Evolutionary conservation across 1,140 invertebrate genomes (phyloP).

Genomic region (Drosophila auraria): DNA sequence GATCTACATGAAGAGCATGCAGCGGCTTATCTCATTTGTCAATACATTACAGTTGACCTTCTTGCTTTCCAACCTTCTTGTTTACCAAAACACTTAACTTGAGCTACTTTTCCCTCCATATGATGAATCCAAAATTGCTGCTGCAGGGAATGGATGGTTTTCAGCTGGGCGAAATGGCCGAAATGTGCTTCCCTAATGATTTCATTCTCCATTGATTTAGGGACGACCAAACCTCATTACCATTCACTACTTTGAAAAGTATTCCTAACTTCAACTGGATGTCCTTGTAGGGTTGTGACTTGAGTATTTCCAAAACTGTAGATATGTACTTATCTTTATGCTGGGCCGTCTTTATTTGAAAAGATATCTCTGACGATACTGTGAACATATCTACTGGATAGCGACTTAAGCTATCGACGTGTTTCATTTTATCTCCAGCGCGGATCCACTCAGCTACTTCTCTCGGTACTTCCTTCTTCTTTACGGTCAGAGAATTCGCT

Average conservation of each 20-base stretch:
- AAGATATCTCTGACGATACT: background rate
- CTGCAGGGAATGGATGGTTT: background rate
- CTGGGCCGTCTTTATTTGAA: background rate
- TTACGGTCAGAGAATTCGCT: background rate
- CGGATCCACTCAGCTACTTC: background rate
- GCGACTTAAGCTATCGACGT: background rate
- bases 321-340: background rate
- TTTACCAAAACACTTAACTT: background rate
- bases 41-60: background rate
- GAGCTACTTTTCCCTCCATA: conserved; percentile 5
- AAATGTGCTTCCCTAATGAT: background rate
- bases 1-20: background rate
- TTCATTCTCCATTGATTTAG: too few species aligned
- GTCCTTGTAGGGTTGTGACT: background rate
- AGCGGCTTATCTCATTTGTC: background rate
- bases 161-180: background rate
- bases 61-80: background rate
- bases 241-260: too few species aligned
- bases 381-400: background rate
- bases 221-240: too few species aligned
- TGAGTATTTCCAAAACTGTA: background rate
- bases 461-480: background rate
- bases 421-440: background rate
- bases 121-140: background rate
- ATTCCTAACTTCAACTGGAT: too few species aligned